phyloP scores from a whole-genome alignment of 2,888 invertebrate species.

The Dryadula phaetusa region DNA sequence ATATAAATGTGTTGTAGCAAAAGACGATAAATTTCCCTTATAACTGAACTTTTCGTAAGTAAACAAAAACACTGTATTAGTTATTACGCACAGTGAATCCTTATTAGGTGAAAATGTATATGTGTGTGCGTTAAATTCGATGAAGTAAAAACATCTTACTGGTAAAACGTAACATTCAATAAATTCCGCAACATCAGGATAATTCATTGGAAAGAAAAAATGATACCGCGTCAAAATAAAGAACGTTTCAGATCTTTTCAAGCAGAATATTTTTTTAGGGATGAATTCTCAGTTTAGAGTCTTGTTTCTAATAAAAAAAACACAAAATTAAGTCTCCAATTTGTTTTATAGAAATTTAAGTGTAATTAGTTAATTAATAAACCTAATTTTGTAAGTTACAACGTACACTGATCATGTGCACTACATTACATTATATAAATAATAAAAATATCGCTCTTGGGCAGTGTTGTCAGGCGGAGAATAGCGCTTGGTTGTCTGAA shows the following conservation, averaged over 20 bases:
- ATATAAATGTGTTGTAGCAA: neutral
- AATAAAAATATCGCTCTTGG: neutral
- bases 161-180: constrained; percentile 11
- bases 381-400: neutral
- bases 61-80: constrained; percentile 6
- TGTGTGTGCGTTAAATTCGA: neutral
- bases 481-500: constrained; percentile 2
- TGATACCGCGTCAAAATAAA: neutral
- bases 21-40: constrained; percentile 8
- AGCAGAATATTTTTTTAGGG: constrained; percentile 4
- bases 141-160: constrained; percentile 19
- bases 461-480: neutral
- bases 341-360: neutral
- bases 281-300: neutral
- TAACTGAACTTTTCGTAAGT: neutral
- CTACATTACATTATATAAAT: constrained; percentile 1
- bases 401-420: neutral
- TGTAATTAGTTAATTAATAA: no score
- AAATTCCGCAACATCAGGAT: constrained; percentile 17
- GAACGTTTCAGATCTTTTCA: neutral
- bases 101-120: constrained; percentile 9
- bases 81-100: constrained; percentile 8
- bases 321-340: neutral
- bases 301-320: neutral
- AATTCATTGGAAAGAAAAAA: constrained; percentile 27